Conservation (phyloP, 2,888 invertebrate genomes). For the Leptinotarsa tumamoca region DNA sequence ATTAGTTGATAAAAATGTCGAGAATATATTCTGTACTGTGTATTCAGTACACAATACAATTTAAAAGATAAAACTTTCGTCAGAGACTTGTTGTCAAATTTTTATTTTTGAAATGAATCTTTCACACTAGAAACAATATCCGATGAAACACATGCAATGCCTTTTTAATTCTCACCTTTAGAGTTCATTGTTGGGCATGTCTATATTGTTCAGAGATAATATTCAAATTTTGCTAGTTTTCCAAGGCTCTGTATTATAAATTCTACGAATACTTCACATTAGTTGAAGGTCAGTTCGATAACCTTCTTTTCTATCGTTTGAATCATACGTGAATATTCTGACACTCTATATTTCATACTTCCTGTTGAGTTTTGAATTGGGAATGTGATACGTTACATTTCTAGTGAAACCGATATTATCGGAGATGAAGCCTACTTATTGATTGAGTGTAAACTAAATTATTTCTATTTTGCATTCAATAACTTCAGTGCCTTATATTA, state of each 20-base stretch:
- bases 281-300: conserved; percentile 56
- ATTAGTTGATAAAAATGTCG: conserved; percentile 4
- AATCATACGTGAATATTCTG: conserved; percentile 35
- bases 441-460: background rate
- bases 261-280: conserved; percentile 52
- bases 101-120: background rate
- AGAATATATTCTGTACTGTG: background rate
- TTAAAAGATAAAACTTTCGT: background rate
- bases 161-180: background rate
- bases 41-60: background rate
- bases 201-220: conserved; percentile 46
- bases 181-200: background rate
- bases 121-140: background rate
- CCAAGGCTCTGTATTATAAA: conserved; percentile 50
- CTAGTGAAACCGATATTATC: background rate
- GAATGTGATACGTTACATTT: conserved; percentile 17
- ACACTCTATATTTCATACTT: conserved; percentile 35
- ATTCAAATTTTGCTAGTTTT: conserved; percentile 52
- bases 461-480: background rate
- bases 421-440: background rate
- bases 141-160: background rate
- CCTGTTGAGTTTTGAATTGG: conserved; percentile 35
- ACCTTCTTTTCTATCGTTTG: conserved; percentile 48
- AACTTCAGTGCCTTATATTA: background rate
- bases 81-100: background rate